Base-by-base conservation (phyloP, 2,113 vertebrate species). In the Percina caprodes region DNA sequence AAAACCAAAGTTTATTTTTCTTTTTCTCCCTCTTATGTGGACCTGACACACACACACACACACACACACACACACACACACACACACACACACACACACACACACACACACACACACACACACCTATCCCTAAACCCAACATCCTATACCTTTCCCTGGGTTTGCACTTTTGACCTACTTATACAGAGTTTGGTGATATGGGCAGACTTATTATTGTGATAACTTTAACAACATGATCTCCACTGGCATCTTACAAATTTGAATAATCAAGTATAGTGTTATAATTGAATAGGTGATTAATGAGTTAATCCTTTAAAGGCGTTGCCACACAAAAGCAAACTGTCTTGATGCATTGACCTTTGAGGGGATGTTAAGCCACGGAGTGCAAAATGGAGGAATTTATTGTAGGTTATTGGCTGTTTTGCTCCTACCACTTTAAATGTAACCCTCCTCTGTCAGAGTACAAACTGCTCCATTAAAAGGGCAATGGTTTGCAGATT, bases 131-230 rank as follows among this genome's bases (percentile, higher is more conserved):
- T 54, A 16, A 68, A 74, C 15, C 23, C 16, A 49, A 61, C 69
- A 45, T 9, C 11, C 19, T 5, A 11, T 56, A 72, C 30, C 15
- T 62, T 71, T 55, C 11, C 59, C 21, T 14, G 24, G 39, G 15
- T 52, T 48, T 82, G 83, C 60, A 82, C 84, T 81, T 87, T 77
- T 85, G 49, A 83, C 77, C 77, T 56, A 15, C 33, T 33, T 21
- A 13, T 30, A 13, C 39, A 74, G 14, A 46, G 35, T 21, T 58
- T 56, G 0, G 39, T 55, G 3, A 48, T 51, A 7, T 52, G 5
- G n/a, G 19, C n/a, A 6, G 45, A 54, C 19, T 16, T 16, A 26
- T 4, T n/a, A 13, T 39, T n/a, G 12, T 0, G 0, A 54, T 54
- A 42, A 66, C 51, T 19, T 23, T 46, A 23, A 54, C 10, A 69